A percentile compares a stretch with the other conserved stretches of the same genome.
Evolutionary conservation across 1,140 invertebrate genomes (phyloP).

Genomic region (Drosophila seguyi): DNA sequence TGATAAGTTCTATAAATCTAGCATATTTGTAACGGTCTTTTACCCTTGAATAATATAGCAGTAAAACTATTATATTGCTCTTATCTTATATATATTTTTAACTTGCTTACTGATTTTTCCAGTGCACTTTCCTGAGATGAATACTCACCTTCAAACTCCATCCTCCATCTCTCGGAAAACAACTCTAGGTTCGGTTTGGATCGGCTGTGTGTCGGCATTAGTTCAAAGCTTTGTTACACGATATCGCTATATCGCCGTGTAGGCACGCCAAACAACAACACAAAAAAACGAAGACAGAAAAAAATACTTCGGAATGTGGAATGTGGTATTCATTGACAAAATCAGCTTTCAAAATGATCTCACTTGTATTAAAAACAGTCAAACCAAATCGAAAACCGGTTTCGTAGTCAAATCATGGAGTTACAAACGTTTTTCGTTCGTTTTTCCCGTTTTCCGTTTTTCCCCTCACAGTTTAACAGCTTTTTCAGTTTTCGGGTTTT

Average conservation of each 20-base stretch:
- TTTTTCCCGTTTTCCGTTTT: conserved; percentile 42
- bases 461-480: conserved; percentile 18
- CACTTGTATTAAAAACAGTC: conserved; percentile 85
- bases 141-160: conserved; percentile 38
- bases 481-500: conserved; percentile 32
- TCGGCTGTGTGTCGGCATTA: conserved; percentile 67
- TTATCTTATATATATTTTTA: not conserved
- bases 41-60: not conserved
- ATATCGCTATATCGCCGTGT: conserved; percentile 48
- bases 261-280: conserved; percentile 54
- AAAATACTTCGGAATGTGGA: conserved; percentile 74
- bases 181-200: conserved; percentile 20
- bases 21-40: too few relatives aligned
- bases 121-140: conserved; percentile 9
- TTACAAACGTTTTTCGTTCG: conserved; percentile 53
- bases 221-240: conserved; percentile 78
- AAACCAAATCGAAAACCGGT: conserved; percentile 86
- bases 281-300: conserved; percentile 26
- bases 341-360: conserved; percentile 86
- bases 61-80: not conserved
- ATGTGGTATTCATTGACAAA: conserved; percentile 85
- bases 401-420: conserved; percentile 83
- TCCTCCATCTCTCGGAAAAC: conserved; percentile 4
- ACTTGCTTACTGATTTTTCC: not conserved
- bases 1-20: too few relatives aligned